A percentile compares a stretch with the other conserved stretches of the same genome.
Evolutionary conservation across 1,140 invertebrate genomes (phyloP).

Genomic region (Papilio glaucus): DNA sequence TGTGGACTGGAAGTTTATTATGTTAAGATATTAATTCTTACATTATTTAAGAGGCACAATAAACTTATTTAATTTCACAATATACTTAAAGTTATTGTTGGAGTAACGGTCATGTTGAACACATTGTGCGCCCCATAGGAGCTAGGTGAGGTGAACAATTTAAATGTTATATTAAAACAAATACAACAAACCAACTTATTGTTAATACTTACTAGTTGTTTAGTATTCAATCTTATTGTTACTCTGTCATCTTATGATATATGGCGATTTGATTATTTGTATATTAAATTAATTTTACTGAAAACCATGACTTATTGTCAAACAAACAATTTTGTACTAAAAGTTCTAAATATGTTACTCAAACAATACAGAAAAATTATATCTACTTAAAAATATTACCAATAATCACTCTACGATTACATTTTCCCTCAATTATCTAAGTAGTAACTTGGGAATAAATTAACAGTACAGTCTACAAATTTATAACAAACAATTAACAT

Average conservation of each 20-base stretch:
- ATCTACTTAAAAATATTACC: slow-evolving; percentile 7
- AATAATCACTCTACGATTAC: neutral
- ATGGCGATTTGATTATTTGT: neutral
- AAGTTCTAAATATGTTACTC: neutral
- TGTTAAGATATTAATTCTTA: slow-evolving; percentile 3
- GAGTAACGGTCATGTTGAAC: slow-evolving; percentile 38
- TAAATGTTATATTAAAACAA: neutral
- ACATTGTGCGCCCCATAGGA: slow-evolving; percentile 31
- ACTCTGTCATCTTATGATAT: slow-evolving; percentile 1
- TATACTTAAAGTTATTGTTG: slow-evolving; percentile 32
- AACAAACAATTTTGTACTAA: slow-evolving; percentile 20
- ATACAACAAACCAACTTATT: neutral
- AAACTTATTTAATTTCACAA: slow-evolving; percentile 17
- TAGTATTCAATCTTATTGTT: slow-evolving; percentile 28
- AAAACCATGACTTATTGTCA: slow-evolving; percentile 30
- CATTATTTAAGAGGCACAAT: slow-evolving; percentile 24
- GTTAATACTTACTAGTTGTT: neutral
- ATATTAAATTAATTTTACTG: slow-evolving; percentile 17
- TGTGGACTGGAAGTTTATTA: neutral
- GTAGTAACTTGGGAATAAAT: neutral
- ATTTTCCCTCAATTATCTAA: neutral
- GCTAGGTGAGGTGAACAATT: slow-evolving; percentile 22
- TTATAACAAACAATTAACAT: slow-evolving; percentile 9
- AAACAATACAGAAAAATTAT: slow-evolving; percentile 13
- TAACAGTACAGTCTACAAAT: slow-evolving; percentile 1